Evolutionary conservation across 2,113 vertebrate species (phyloP).

Genomic region (Eublepharis macularius): DNA sequence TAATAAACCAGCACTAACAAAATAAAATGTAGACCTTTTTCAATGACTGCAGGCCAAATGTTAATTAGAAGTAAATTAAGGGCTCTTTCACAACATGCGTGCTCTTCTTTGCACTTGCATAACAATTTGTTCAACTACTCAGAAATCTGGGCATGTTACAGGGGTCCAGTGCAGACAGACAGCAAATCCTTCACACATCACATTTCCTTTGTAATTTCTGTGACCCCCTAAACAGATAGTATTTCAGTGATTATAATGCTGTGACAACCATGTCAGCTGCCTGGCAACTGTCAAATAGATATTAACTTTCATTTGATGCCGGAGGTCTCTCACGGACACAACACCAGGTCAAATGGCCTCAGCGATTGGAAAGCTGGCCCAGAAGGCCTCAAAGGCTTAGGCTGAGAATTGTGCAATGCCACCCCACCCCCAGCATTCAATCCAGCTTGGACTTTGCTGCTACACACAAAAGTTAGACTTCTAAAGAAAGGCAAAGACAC

Average conservation of each 20-base stretch:
- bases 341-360: background rate
- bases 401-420: background rate
- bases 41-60: accelerated
- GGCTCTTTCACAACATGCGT: background rate
- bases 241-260: constrained; percentile 62
- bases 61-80: background rate
- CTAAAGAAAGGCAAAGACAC: background rate
- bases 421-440: background rate
- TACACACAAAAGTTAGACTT: too few relatives aligned
- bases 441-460: background rate
- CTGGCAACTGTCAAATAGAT: constrained; percentile 39
- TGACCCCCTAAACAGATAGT: constrained; percentile 47
- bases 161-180: constrained; percentile 12
- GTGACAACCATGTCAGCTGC: constrained; percentile 63
- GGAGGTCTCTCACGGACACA: constrained; percentile 33
- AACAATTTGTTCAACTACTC: background rate
- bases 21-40: background rate
- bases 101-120: background rate
- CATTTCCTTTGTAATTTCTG: constrained; percentile 34
- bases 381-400: background rate
- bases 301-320: constrained; percentile 34
- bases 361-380: background rate
- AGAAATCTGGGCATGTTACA: background rate
- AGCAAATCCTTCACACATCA: constrained; percentile 14
- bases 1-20: background rate